Evolutionary conservation across 2,888 invertebrate species (phyloP).

Genomic region (Eristalis arbustorum): DNA sequence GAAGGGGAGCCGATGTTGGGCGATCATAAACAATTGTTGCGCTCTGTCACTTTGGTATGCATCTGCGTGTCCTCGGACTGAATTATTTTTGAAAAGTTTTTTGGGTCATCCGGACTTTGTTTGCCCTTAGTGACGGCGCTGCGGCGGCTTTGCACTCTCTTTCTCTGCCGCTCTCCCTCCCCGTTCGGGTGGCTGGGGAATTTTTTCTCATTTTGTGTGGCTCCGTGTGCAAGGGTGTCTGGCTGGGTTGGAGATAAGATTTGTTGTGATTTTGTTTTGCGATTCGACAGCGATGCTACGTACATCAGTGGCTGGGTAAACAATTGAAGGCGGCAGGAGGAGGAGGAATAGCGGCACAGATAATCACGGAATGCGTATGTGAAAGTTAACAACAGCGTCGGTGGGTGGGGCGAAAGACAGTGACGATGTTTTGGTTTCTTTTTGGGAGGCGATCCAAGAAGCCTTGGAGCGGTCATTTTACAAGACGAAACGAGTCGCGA

Average conservation of each 20-base stretch:
- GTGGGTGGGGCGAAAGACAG: not conserved
- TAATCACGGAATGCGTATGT: not conserved
- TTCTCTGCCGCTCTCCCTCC: not conserved
- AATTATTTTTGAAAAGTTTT: constrained; percentile 16
- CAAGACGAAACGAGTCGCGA: too few relatives aligned
- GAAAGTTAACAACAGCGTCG: not conserved
- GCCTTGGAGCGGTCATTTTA: too few relatives aligned
- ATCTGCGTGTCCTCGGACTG: not conserved
- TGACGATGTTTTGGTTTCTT: not conserved
- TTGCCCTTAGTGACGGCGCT: constrained; percentile 11
- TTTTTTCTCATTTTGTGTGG: not conserved
- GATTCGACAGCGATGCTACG: not conserved
- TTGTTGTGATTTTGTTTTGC: not conserved
- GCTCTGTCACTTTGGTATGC: not conserved
- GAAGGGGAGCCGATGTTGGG: not conserved
- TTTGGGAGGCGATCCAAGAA: too few relatives aligned
- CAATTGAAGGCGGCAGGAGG: not conserved
- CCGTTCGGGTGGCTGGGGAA: not conserved
- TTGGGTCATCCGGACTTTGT: constrained; percentile 52
- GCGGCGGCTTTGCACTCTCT: not conserved
- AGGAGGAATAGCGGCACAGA: not conserved
- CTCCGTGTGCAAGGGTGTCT: not conserved
- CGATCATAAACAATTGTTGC: not conserved
- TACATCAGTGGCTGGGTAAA: not conserved
- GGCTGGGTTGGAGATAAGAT: not conserved